A percentile compares a stretch with the other conserved stretches of the same genome.
phyloP scores from a whole-genome alignment of 2,888 invertebrate genomes.

The Lumbricus terrestris region DNA sequence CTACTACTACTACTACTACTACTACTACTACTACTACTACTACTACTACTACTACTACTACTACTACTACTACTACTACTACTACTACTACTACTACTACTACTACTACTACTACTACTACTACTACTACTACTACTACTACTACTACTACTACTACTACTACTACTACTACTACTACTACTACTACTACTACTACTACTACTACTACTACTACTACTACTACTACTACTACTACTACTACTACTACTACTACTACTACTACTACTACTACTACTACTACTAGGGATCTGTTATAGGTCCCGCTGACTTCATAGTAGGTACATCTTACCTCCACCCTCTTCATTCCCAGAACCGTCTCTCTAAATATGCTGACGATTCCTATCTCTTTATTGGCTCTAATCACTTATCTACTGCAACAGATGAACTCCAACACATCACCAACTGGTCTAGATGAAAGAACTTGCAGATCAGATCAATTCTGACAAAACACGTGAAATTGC shows the following conservation, averaged over 20 bases:
- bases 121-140: constrained; percentile 24
- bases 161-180: constrained; percentile 25
- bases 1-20: constrained; percentile 25
- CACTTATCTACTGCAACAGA: too few relatives aligned
- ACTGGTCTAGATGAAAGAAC: too few relatives aligned
- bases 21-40: constrained; percentile 28
- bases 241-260: constrained; percentile 7
- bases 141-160: constrained; percentile 24
- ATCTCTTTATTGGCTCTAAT: too few relatives aligned
- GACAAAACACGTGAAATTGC: too few relatives aligned
- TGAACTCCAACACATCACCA: too few relatives aligned
- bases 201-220: constrained; percentile 21
- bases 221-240: not conserved
- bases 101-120: constrained; percentile 25
- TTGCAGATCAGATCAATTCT: too few relatives aligned
- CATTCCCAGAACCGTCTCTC: too few relatives aligned
- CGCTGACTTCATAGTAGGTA: too few relatives aligned
- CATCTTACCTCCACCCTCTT: too few relatives aligned
- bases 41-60: constrained; percentile 30
- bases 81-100: constrained; percentile 30
- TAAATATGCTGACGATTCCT: too few relatives aligned
- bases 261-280: too few relatives aligned
- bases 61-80: constrained; percentile 28
- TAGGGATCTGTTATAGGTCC: too few relatives aligned
- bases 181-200: constrained; percentile 21